Base-by-base conservation (phyloP, 2,888 invertebrate genomes). In the Auanema freiburgensis region DNA sequence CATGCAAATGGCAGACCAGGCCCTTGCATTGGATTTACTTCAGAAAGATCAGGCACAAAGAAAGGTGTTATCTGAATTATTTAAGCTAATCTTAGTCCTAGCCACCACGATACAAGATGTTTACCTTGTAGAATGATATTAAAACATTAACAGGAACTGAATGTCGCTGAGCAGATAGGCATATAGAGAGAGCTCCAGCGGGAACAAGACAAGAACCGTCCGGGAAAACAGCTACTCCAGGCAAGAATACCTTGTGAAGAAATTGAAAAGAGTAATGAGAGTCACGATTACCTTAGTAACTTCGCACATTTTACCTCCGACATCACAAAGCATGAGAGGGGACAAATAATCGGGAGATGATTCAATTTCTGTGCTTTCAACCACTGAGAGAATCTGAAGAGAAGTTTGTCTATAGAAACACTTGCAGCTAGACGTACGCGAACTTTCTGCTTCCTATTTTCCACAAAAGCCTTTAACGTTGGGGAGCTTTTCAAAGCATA, bases 121-220 rank as follows among this genome's bases (percentile, higher is more conserved):
- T 63, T n/a, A 79, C 66, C 66, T 80, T 80, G 63, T 79, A 80
- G 63, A 78, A 78, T 8, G 78, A 73, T 18, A 73, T 72, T 23
- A 78, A 58, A 10, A 79, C 69, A 53, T 78, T 68, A 0, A 80
- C 77, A 1, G 80, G 80, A 25, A 80, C 74, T 8, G 74, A 70
- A 56, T 80, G 80, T 33, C 75, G 63, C 18, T 78, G 66, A 40
- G 80, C 80, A 6, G 72, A 65, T 12, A 77, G 67, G 18, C 77
- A 77, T 33, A 80, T 73, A n/a, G 71, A 67, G 33, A 77, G 69
- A 16, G 72, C 68, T 21, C 80, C 80, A 10, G 79, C 68, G 1
- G 77, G 79, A 24, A 75, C 70, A 3, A 80, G 65, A 60, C 77
- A 77, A 1, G 72, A 72, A 3, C 80, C 80, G 63, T 80, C 80